A percentile compares a stretch with the other conserved stretches of the same genome.
These are phyloP conservation scores for Uropsilus gracilis DNA, from an alignment of 2,113 vertebrate species.

Conservation along the genomic window DNA sequence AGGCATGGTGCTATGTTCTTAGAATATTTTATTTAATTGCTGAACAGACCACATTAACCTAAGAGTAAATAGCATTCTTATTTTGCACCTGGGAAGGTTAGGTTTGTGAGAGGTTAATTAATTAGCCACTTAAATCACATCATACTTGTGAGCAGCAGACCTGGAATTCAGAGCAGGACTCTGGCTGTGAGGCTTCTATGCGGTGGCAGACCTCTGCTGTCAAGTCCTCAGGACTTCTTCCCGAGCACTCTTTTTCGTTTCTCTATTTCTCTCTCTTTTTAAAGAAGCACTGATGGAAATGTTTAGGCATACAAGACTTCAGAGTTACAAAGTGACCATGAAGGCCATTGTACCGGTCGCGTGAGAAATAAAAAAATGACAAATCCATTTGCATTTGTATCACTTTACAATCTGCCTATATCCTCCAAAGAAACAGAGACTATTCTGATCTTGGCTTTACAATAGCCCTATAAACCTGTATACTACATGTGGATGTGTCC, in stretches of 20 bases:
- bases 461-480: neutral
- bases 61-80: conserved; percentile 63
- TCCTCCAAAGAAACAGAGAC: neutral
- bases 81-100: conserved; percentile 46
- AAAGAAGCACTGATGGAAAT: neutral
- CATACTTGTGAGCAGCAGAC: neutral
- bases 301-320: neutral
- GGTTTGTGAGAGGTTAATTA: conserved; percentile 72
- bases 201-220: no score
- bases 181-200: neutral
- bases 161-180: conserved; percentile 1
- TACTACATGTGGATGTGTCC: neutral
- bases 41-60: conserved; percentile 40
- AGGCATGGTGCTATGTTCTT: neutral
- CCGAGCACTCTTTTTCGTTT: neutral
- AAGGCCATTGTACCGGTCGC: neutral
- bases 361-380: neutral
- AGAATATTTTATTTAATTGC: conserved; percentile 53
- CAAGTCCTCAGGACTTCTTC: neutral
- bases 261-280: neutral
- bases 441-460: neutral
- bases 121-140: conserved; percentile 39
- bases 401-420: neutral
- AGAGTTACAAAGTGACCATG: neutral
- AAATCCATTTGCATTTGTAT: neutral